Evolutionary conservation across 2,113 vertebrate genomes (phyloP), one percentile per base, ranked within the genome.

Genomic region (Onychostoma macrolepis): DNA sequence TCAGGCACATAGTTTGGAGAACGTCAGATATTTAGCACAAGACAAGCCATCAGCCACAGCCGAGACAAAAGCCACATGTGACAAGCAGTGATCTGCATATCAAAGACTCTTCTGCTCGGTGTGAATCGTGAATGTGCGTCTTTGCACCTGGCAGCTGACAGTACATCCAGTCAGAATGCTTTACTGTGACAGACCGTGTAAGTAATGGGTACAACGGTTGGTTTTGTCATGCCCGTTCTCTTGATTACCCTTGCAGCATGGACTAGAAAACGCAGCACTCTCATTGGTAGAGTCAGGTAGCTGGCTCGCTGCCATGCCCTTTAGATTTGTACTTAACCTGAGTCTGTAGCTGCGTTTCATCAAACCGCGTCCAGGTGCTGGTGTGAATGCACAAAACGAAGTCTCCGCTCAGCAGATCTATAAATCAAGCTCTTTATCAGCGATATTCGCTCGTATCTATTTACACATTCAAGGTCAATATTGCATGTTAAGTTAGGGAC

Each of bases 241-340:
- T 67, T 81, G 45, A 80, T 86, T 88, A 88, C 74, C 30, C 71
- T 88, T 85, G 75, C 75, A 76, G 80, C 45, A 53, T 45, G 85
- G 45, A 43, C 13, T 24, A 48, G 80, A 88, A 72, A 45, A 63
- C 63, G 12, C 53, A 71, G 56, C 43, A 9, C 65, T 79, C 33
- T 83, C 58, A 79, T 58, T 86, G 87, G 36, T 83, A 81, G 72
- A 83, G 87, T 80, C 76, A 30, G 84, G 17, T 26, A 12, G 21
- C 80, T 88, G 84, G 87, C 61, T 63, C 7, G 24, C 36, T 28
- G 71, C 87, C 87, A 84, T 86, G 80, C 61, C 76, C 84, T 86
- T 89, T 86, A 84, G 65, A 33, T 43, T 17, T 65, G 72, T 74
- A 41, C 67, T 71, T 85, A 85, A 83, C 41, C 41, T 41, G 43